Percentiles rank a stretch among this genome's conserved stretches.
phyloP scores from a whole-genome alignment of 2,888 invertebrate species.

The Plagodis pulveraria region DNA sequence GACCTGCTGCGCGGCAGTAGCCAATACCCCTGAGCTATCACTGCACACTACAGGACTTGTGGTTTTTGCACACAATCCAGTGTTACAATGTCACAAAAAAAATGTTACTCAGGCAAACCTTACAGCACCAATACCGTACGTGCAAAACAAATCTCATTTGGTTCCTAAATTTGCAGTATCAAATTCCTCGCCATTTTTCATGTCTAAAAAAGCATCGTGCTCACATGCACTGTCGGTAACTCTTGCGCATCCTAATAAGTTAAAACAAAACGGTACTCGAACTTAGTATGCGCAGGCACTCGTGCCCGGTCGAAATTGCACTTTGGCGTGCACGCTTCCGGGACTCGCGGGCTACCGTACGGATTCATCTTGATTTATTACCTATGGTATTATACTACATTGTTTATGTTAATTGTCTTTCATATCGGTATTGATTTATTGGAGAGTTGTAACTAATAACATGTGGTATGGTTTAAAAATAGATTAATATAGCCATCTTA shows the following conservation, averaged over 20 bases:
- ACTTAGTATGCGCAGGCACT: slow-evolving; percentile 62
- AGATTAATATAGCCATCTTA: too few relatives aligned
- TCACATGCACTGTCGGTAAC: slow-evolving; percentile 27
- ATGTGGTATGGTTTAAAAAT: too few relatives aligned
- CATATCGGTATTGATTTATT: background rate
- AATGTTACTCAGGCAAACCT: too few relatives aligned
- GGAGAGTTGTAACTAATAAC: too few relatives aligned
- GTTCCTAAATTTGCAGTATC: background rate
- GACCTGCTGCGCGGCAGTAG: too few relatives aligned
- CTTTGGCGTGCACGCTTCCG: slow-evolving; percentile 58
- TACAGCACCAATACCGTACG: too few relatives aligned
- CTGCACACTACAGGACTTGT: too few relatives aligned
- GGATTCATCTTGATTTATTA: slow-evolving; percentile 25
- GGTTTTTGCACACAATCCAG: too few relatives aligned
- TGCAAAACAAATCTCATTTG: too few relatives aligned
- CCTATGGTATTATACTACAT: slow-evolving; percentile 11
- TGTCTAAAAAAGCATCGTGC: slow-evolving; percentile 6
- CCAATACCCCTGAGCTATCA: too few relatives aligned
- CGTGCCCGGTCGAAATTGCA: slow-evolving; percentile 52
- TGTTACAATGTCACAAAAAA: too few relatives aligned
- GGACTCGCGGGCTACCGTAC: slow-evolving; percentile 20
- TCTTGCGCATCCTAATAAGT: slow-evolving; percentile 46
- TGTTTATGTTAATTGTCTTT: slow-evolving; percentile 8
- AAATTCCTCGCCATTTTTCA: slow-evolving; percentile 3
- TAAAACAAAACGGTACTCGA: slow-evolving; percentile 58